These are phyloP conservation scores for Halocaridina rubra DNA, from an alignment of 2,888 invertebrate genomes.

Conservation along the genomic window DNA sequence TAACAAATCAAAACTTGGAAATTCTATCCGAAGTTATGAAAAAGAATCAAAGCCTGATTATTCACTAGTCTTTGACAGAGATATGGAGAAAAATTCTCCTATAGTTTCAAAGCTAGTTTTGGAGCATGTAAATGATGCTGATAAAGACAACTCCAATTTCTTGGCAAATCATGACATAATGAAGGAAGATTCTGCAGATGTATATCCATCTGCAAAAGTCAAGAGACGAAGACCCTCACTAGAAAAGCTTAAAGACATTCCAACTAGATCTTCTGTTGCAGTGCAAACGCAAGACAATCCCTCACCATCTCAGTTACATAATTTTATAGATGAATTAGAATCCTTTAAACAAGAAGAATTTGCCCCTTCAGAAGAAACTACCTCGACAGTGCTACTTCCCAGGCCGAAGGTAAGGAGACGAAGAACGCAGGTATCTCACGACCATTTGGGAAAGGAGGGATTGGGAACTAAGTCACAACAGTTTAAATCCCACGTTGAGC, in stretches of 20 bases:
- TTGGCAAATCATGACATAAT: no score
- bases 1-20: no score
- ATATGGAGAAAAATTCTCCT: no score
- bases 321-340: neutral
- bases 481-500: neutral
- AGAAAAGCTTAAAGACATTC: constrained; percentile 40
- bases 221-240: constrained; percentile 17
- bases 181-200: no score
- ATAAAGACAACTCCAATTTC: no score
- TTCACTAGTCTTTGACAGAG: no score
- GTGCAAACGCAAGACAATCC: neutral
- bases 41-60: no score
- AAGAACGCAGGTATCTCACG: constrained; percentile 20
- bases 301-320: neutral
- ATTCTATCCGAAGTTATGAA: no score
- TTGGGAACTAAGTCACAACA: neutral
- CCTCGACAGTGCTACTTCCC: neutral
- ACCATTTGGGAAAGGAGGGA: neutral
- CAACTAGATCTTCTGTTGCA: constrained; percentile 10
- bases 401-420: constrained; percentile 3
- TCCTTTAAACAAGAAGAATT: neutral
- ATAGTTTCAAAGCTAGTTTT: no score
- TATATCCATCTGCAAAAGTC: neutral
- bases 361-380: neutral
- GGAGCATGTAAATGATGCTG: no score